Evolutionary conservation across 2,888 invertebrate genomes (phyloP), one percentile per base, ranked within the genome.

Genomic region (Ptilodon capucinus): DNA sequence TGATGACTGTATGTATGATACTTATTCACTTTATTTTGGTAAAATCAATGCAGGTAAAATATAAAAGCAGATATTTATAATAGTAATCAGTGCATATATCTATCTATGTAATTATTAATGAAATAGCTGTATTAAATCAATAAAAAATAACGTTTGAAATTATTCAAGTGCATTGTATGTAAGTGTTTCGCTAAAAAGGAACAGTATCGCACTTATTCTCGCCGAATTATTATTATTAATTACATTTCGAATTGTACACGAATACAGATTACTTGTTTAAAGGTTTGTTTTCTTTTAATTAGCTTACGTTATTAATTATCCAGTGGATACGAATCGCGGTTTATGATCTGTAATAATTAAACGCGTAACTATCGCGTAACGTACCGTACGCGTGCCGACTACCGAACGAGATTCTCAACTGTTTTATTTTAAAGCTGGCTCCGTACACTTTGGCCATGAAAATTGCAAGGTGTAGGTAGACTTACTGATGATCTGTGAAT

Each of bases 361-460:
- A 66, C 72, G 71, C 75, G 76, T 74, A 79, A 81, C 68, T 60
- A 56, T 57, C 70, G 67, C 69, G 70, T 70, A 69, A 76, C 64
- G 68, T 60, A 61, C 57, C 51, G 57, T 67, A 74, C 82, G 81
- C 82, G 84, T 78, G 71, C 68, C 73, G 74, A 69, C 75, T 76
- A 68, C 79, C 79, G 77, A 76, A 76, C 84, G 74, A 83, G 78
- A 84, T 76, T 76, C 78, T 76, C 78, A 75, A 90, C 89, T 89
- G 89, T 86, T 86, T 89, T 88, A 89, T 88, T 89, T 90, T 87
- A 78, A 86, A 76, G 68, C 78, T 82, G 81, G 80, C 84, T 77
- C 70, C 63, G 71, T 65, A 62, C 55, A 73, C 76, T 73, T 64
- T 81, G 88, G 71, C 89, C 87, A 71, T 88, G 89, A 88, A 87